phyloP scores from a whole-genome alignment of 2,888 invertebrate genomes.

The Ennomos erosarius region DNA sequence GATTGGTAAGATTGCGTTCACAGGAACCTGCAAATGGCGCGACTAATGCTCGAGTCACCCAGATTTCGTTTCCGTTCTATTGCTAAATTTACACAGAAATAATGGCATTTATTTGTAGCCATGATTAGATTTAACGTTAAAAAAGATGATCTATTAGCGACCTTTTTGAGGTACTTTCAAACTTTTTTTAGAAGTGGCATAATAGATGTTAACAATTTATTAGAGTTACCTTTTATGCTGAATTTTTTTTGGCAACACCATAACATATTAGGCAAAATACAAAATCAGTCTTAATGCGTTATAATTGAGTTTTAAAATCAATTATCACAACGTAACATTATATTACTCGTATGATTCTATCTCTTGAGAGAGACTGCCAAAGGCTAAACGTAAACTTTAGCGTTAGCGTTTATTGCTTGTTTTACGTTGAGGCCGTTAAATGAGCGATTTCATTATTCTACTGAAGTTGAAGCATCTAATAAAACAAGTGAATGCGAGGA shows the following conservation, averaged over 20 bases:
- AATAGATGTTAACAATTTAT: too few species aligned
- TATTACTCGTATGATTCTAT: conserved; percentile 39
- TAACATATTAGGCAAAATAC: too few species aligned
- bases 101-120: too few species aligned
- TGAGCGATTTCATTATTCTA: conserved; percentile 26
- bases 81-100: conserved; percentile 3
- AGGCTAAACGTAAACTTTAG: conserved; percentile 69
- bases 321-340: conserved; percentile 14
- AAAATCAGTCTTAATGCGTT: too few species aligned
- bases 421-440: conserved; percentile 48
- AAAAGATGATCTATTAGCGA: too few species aligned
- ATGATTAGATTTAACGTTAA: too few species aligned
- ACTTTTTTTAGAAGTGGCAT: too few species aligned
- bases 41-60: conserved; percentile 12
- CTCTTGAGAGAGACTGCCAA: conserved; percentile 60
- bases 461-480: neutral
- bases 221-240: too few species aligned
- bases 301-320: too few species aligned
- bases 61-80: conserved; percentile 10
- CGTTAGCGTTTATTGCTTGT: conserved; percentile 63
- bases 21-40: conserved; percentile 9
- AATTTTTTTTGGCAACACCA: too few species aligned
- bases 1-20: neutral
- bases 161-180: too few species aligned
- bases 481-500: too few species aligned